Conservation (phyloP, 2,888 invertebrate species). For the Aleiodes leptofemur region DNA sequence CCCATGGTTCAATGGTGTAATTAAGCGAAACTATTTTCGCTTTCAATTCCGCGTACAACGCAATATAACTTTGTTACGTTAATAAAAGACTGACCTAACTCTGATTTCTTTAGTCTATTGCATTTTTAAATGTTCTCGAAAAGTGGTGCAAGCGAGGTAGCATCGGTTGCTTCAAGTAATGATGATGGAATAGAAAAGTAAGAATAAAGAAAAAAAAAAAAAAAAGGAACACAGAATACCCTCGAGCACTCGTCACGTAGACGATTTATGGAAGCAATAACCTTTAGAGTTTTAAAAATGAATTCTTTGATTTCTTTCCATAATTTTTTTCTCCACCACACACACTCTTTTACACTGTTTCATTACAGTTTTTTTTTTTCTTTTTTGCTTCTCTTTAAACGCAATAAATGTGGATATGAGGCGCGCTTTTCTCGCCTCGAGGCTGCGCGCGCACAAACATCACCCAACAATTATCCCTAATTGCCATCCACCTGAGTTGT, state of each 20-base stretch:
- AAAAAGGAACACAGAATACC: conserved; percentile 32
- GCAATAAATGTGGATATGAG: conserved; percentile 13
- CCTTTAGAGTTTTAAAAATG: conserved; percentile 62
- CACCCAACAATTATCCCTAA: conserved; percentile 32
- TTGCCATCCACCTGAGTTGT: conserved; percentile 40
- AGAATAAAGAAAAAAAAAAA: neutral
- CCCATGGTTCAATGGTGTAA: conserved; percentile 48
- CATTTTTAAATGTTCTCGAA: conserved; percentile 26
- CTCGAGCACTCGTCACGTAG: conserved; percentile 51
- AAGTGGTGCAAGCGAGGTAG: conserved; percentile 47
- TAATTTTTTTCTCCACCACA: neutral
- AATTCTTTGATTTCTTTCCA: conserved; percentile 16
- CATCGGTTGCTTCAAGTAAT: conserved; percentile 22
- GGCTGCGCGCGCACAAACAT: conserved; percentile 22
- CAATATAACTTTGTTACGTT: conserved; percentile 24
- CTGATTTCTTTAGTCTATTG: conserved; percentile 23
- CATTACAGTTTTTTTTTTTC: too few species aligned
- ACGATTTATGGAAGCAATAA: conserved; percentile 63
- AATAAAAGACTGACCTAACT: conserved; percentile 24
- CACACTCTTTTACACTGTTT: conserved; percentile 6
- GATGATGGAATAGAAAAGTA: neutral
- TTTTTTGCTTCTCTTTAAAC: conserved; percentile 27
- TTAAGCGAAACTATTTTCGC: conserved; percentile 39
- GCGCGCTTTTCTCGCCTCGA: conserved; percentile 42
- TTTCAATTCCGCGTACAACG: conserved; percentile 39